phyloP scores from a whole-genome alignment of 30 jellyfish, hydroid and myxozoan genomes.

The Calvadosia cruxmelitensis region DNA sequence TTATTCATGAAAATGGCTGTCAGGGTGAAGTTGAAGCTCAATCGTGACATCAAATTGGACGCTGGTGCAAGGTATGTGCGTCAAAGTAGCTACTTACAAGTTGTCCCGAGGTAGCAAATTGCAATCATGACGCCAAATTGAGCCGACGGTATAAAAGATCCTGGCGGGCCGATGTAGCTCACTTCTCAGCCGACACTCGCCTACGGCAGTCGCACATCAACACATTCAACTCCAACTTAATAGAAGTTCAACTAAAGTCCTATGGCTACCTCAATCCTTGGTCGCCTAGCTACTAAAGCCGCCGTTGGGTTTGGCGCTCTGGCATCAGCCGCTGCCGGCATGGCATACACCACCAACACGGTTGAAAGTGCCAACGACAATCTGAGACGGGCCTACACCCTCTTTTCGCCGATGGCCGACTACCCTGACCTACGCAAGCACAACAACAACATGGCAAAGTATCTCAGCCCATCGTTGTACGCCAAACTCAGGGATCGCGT shows the following conservation, averaged over 20 bases:
- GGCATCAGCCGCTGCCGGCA: slow-evolving; percentile 1
- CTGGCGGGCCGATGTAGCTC: not conserved
- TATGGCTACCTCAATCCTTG: not conserved
- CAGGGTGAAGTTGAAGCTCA: not conserved
- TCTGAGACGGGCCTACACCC: slow-evolving; percentile 31
- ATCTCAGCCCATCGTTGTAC: slow-evolving; percentile 52
- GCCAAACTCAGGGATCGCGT: slow-evolving; percentile 53
- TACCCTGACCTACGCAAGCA: slow-evolving; percentile 60
- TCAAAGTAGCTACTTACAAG: not conserved
- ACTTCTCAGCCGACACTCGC: not conserved
- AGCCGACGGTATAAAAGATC: not conserved
- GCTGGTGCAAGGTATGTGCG: too few species aligned
- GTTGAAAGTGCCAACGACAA: not conserved
- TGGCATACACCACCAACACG: not conserved
- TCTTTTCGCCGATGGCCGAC: slow-evolving; percentile 31
- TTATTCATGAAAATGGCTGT: not conserved
- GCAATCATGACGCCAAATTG: not conserved
- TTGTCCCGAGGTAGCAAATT: not conserved
- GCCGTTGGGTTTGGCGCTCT: not conserved
- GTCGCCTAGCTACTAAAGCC: not conserved
- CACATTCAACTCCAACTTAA: not conserved
- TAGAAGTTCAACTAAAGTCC: not conserved
- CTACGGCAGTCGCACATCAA: not conserved
- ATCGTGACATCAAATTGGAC: not conserved
- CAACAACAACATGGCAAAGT: slow-evolving; percentile 62